Percentiles rank a stretch among this genome's conserved stretches.
Conservation (phyloP, 2,113 vertebrate genomes). For the Chelonoidis abingdonii region DNA sequence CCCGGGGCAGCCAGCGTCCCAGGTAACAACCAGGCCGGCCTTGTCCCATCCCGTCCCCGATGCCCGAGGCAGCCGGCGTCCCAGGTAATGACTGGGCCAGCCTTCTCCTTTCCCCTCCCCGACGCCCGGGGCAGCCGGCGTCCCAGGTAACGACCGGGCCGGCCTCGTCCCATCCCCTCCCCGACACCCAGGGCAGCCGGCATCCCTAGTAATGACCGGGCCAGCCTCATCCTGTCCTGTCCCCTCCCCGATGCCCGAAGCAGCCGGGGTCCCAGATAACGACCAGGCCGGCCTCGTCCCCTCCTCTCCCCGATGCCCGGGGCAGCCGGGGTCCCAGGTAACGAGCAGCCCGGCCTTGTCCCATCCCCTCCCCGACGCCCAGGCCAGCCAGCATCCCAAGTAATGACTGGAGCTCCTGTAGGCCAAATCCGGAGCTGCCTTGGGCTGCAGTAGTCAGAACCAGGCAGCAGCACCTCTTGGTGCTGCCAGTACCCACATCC, state of each 20-base stretch:
- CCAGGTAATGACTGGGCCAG: neutral
- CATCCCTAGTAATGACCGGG: neutral
- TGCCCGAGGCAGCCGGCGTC: too few relatives aligned
- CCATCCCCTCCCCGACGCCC: rapidly evolving
- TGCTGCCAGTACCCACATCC: neutral
- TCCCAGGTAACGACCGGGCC: neutral
- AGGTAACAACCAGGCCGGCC: neutral
- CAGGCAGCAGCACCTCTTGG: neutral
- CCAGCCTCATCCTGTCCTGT: rapidly evolving
- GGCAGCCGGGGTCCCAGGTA: neutral
- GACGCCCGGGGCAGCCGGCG: neutral
- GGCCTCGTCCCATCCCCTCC: rapidly evolving
- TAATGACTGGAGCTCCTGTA: too few relatives aligned
- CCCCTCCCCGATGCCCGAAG: too few relatives aligned
- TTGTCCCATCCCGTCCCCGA: rapidly evolving
- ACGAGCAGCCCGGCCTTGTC: rapidly evolving
- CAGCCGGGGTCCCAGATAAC: slow-evolving; percentile 3
- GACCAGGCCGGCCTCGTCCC: rapidly evolving
- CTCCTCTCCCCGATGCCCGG: rapidly evolving
- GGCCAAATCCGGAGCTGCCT: neutral
- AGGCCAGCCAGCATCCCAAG: neutral
- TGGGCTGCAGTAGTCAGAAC: too few relatives aligned
- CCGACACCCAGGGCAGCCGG: neutral
- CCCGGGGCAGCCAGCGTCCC: too few relatives aligned
- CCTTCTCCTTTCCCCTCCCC: rapidly evolving